Conservation (phyloP, 64 coral and sea anemone species). For the Montipora efflorescens region DNA sequence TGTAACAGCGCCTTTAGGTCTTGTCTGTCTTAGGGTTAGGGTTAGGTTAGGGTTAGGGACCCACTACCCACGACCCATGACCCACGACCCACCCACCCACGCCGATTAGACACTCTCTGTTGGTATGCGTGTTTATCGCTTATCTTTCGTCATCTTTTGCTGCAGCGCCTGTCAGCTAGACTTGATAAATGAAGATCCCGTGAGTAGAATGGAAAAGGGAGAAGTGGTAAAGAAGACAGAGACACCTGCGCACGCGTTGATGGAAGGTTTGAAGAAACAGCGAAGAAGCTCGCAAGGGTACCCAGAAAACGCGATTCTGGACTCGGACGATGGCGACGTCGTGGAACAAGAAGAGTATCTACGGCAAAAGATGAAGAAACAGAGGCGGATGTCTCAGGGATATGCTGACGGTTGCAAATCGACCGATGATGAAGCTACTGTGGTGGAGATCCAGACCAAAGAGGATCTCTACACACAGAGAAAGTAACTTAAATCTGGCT, state of each 20-base stretch:
- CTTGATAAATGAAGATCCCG: not conserved
- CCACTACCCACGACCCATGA: no score
- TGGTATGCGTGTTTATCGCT: no score
- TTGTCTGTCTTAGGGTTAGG: no score
- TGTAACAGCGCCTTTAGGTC: no score
- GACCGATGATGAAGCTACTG: constrained; percentile 12
- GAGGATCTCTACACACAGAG: not conserved
- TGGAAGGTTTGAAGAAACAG: constrained; percentile 52
- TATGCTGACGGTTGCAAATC: constrained; percentile 10
- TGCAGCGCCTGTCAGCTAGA: not conserved
- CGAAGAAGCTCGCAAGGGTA: constrained; percentile 67
- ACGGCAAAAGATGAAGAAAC: constrained; percentile 37
- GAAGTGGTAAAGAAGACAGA: not conserved
- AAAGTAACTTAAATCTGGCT: not conserved
- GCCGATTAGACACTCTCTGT: no score
- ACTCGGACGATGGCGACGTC: constrained; percentile 65
- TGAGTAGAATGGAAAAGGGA: constrained; percentile 17
- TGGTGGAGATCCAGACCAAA: constrained; percentile 40
- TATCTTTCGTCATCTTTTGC: not conserved
- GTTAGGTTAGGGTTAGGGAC: no score
- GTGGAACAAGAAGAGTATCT: constrained; percentile 56
- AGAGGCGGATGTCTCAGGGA: constrained; percentile 43
- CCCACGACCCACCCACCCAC: no score
- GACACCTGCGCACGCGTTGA: constrained; percentile 18
- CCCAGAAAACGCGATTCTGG: constrained; percentile 48